phyloP scores from a whole-genome alignment of 2,888 invertebrate genomes.

The Pecten maximus region DNA sequence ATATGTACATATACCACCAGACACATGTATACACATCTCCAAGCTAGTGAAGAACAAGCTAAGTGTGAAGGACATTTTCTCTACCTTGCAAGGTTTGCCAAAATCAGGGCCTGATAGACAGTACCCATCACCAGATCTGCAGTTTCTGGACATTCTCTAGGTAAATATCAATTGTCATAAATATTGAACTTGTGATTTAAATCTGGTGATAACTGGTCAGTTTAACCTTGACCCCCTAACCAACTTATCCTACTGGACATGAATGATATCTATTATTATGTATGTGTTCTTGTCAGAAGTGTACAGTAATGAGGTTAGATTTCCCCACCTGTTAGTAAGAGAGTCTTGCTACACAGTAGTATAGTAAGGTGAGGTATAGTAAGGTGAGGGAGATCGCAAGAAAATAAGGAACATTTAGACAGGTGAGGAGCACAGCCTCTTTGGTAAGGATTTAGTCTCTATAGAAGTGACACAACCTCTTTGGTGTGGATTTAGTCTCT shows the following conservation, averaged over 20 bases:
- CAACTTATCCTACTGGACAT: not conserved
- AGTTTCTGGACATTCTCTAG: not conserved
- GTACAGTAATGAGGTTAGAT: not conserved
- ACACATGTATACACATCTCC: not conserved
- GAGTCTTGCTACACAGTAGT: not conserved
- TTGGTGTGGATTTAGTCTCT: too few relatives aligned
- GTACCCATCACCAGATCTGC: not conserved
- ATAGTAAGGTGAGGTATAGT: too few relatives aligned
- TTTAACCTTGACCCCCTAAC: not conserved
- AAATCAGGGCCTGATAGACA: not conserved
- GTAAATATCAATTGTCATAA: not conserved
- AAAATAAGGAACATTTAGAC: too few relatives aligned
- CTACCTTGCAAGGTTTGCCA: not conserved
- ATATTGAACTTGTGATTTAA: not conserved
- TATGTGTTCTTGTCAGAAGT: not conserved
- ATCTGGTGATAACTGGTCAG: not conserved
- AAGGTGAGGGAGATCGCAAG: too few relatives aligned
- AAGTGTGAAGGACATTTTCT: not conserved
- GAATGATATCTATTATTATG: not conserved
- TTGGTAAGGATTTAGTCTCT: too few relatives aligned
- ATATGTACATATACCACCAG: not conserved
- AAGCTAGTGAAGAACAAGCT: too few relatives aligned
- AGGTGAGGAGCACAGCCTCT: too few relatives aligned
- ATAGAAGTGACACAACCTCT: too few relatives aligned
- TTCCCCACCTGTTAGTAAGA: not conserved